Percentiles rank a stretch among this genome's conserved stretches.
Evolutionary conservation across 2,113 vertebrate genomes (phyloP).

Genomic region (Turnix velox): DNA sequence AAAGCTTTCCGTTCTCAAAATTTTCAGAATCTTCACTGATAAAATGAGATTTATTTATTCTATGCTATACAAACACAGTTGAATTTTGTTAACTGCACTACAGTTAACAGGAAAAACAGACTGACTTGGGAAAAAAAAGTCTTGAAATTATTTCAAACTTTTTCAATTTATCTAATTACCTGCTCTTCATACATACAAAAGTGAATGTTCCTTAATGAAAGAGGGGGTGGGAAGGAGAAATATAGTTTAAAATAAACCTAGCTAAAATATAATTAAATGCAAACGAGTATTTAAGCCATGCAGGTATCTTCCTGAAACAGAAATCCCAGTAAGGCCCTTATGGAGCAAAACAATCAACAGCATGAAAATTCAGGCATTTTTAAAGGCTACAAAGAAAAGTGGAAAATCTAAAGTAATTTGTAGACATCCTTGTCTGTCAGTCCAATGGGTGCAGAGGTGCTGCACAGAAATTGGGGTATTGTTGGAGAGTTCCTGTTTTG

Average conservation of each 20-base stretch:
- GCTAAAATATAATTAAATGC: neutral
- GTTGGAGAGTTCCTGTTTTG: neutral
- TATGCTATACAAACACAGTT: neutral
- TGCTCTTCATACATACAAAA: neutral
- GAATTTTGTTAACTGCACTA: neutral
- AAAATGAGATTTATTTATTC: neutral
- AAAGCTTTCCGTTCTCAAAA: neutral
- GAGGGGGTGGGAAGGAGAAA: neutral
- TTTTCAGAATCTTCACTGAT: conserved; percentile 2
- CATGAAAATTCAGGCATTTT: neutral
- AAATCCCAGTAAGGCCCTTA: neutral
- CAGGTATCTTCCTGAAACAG: conserved; percentile 2
- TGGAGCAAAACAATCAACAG: neutral
- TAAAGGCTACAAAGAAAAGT: neutral
- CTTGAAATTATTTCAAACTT: neutral
- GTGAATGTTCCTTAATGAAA: neutral
- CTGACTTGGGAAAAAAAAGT: neutral
- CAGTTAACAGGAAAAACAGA: neutral
- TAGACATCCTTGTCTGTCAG: neutral
- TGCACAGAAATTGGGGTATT: neutral
- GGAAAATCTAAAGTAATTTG: neutral
- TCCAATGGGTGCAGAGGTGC: neutral
- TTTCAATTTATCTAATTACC: neutral
- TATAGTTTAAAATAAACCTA: neutral
- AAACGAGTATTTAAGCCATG: conserved; percentile 8